Evolutionary conservation across 1,140 invertebrate genomes (phyloP).

Genomic region (Brachionus rotundiformis): DNA sequence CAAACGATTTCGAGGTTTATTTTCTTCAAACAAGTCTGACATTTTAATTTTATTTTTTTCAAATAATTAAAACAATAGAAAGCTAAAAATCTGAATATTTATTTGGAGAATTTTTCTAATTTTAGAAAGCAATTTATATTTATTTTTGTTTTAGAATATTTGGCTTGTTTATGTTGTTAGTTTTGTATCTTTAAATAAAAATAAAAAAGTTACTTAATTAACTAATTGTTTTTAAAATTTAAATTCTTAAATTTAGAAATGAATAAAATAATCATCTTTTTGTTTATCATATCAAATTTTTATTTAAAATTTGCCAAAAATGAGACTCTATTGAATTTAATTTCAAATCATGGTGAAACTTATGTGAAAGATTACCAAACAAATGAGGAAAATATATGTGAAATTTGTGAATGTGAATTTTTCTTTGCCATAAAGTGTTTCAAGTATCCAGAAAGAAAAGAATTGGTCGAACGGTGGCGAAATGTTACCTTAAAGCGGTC

Average conservation of each 20-base stretch:
- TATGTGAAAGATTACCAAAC: background rate
- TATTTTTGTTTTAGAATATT: too few relatives aligned
- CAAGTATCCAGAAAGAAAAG: background rate
- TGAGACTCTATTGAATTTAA: background rate
- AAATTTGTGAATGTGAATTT: background rate
- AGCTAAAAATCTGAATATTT: too few relatives aligned
- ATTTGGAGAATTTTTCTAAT: background rate
- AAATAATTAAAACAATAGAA: too few relatives aligned
- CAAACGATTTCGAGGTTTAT: background rate
- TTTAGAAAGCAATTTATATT: too few relatives aligned
- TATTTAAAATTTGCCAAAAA: background rate
- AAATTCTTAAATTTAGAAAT: background rate
- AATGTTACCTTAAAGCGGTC: background rate
- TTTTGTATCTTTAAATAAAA: too few relatives aligned
- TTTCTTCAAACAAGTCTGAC: conserved; percentile 36
- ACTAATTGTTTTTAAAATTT: background rate
- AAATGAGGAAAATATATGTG: background rate
- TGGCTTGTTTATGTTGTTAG: too few relatives aligned
- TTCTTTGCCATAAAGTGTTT: background rate
- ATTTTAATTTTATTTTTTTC: background rate
- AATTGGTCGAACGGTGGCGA: background rate
- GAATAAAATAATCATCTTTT: background rate
- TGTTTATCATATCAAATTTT: background rate
- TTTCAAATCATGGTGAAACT: background rate
- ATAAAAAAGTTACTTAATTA: background rate